Percentiles rank a stretch among this genome's conserved stretches.
Conservation (phyloP, 2,888 invertebrate species). For the Ellobium chinense region DNA sequence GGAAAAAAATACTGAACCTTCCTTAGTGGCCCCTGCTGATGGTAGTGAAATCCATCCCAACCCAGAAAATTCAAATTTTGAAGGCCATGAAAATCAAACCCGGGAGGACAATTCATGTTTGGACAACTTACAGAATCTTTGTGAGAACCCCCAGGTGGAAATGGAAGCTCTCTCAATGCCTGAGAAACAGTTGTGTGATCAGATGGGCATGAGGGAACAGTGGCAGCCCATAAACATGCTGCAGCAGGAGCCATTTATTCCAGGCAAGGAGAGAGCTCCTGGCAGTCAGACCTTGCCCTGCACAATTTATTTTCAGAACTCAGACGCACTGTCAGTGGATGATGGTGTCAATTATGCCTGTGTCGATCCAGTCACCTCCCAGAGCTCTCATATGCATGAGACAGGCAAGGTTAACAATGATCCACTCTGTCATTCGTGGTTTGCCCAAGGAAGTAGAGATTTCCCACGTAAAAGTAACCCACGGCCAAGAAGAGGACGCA, state of each 20-base stretch:
- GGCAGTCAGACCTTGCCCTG: not conserved
- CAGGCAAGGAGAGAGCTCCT: not conserved
- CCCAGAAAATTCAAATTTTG: not conserved
- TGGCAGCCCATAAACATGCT: slow-evolving; percentile 16
- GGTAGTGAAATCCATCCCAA: not conserved
- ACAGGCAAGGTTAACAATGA: not conserved
- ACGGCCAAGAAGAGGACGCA: slow-evolving; percentile 12
- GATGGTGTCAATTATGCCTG: not conserved
- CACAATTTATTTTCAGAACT: not conserved
- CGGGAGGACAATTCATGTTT: not conserved
- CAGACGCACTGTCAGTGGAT: not conserved
- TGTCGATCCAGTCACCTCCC: not conserved
- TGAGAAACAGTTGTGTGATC: slow-evolving; percentile 17
- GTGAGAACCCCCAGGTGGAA: not conserved
- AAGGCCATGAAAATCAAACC: not conserved
- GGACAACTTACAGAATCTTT: not conserved
- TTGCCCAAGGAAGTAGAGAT: not conserved
- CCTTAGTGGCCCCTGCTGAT: slow-evolving; percentile 8
- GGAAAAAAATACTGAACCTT: slow-evolving; percentile 22
- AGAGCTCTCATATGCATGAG: not conserved
- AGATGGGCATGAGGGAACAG: not conserved
- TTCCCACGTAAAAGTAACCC: slow-evolving; percentile 4
- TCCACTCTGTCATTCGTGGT: not conserved
- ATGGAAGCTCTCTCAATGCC: not conserved
- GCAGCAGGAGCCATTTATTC: not conserved